These are phyloP conservation scores for Benitochromis conjunctus DNA, from an alignment of 2,113 vertebrate genomes.

Conservation along the genomic window DNA sequence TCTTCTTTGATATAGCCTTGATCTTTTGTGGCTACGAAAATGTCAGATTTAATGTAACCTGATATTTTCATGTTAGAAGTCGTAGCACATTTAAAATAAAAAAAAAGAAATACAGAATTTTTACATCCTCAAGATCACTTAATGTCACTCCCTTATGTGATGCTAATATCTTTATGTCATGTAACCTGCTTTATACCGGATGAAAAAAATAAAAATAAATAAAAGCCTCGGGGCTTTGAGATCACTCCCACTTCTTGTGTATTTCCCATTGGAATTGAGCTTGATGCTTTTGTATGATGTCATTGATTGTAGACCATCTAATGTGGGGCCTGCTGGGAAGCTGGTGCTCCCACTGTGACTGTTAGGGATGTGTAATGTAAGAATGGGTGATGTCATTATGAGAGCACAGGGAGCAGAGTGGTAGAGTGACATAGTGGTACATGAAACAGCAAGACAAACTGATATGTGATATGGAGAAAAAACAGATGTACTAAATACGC, in stretches of 20 bases:
- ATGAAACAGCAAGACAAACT: not conserved
- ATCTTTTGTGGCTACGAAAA: not conserved
- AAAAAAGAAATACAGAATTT: not conserved
- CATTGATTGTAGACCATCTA: conserved; percentile 45
- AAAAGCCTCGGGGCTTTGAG: not conserved
- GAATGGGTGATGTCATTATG: conserved; percentile 53
- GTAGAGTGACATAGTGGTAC: not conserved
- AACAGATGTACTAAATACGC: not conserved
- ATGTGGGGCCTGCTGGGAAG: conserved; percentile 58
- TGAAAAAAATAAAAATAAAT: not conserved
- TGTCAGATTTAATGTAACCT: not conserved
- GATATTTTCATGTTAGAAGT: not conserved
- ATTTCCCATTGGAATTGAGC: conserved; percentile 1
- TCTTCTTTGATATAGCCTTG: not conserved
- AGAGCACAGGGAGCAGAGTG: not conserved
- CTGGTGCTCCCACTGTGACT: conserved; percentile 39
- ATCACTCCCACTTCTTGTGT: conserved; percentile 22
- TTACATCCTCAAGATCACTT: not conserved
- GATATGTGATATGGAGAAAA: not conserved
- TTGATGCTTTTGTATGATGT: conserved; percentile 50
- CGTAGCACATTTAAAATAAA: not conserved
- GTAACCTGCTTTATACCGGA: not conserved
- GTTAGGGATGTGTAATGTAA: conserved; percentile 57
- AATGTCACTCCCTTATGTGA: not conserved
- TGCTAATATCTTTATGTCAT: conserved; percentile 22